Percentiles rank a stretch among this genome's conserved stretches.
phyloP scores from a whole-genome alignment of 2,888 invertebrate species.

The Andrena hattorfiana region DNA sequence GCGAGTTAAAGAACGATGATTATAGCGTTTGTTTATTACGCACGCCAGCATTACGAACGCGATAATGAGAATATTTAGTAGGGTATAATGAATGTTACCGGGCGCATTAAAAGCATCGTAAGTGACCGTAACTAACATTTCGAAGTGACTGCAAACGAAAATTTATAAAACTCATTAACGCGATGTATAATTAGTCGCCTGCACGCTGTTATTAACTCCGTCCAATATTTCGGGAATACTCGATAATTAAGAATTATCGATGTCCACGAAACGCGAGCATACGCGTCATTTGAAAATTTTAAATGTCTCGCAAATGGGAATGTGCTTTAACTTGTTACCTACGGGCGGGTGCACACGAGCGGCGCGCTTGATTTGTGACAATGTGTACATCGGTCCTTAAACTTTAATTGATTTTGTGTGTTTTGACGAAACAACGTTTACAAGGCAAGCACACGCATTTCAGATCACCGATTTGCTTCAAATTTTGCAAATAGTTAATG shows the following conservation, averaged over 20 bases:
- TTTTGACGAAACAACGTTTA: too few relatives aligned
- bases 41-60: neutral
- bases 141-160: conserved; percentile 15
- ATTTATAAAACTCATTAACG: conserved; percentile 7
- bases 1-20: conserved; percentile 17
- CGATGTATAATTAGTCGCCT: neutral
- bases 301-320: neutral
- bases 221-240: neutral
- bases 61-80: conserved; percentile 15
- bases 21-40: neutral
- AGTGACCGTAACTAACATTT: conserved; percentile 13
- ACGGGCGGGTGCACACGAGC: too few relatives aligned
- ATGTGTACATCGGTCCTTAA: too few relatives aligned
- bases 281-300: neutral
- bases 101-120: neutral
- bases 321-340: neutral
- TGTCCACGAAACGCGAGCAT: neutral
- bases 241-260: neutral
- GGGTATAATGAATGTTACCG: neutral
- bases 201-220: neutral
- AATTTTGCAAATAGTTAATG: too few relatives aligned
- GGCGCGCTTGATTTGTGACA: too few relatives aligned
- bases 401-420: too few relatives aligned
- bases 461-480: too few relatives aligned
- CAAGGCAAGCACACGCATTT: too few relatives aligned